Evolutionary conservation across 2,888 invertebrate genomes (phyloP).

Genomic region (Scotopteryx bipunctaria): DNA sequence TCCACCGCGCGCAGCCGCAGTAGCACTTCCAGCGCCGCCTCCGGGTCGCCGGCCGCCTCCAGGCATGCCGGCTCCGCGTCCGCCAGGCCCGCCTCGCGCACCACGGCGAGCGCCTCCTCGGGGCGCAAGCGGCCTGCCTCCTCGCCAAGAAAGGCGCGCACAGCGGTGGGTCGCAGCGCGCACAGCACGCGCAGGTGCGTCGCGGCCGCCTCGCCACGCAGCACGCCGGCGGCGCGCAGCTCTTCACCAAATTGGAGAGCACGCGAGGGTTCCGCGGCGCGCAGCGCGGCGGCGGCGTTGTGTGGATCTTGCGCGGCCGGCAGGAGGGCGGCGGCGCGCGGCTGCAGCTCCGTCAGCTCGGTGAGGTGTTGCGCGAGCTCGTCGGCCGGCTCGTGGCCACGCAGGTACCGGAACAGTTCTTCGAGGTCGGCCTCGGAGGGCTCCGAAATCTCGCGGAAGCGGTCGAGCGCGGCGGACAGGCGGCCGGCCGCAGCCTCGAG

Average conservation of each 20-base stretch:
- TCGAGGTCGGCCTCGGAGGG: slow-evolving; percentile 61
- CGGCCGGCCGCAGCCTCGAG: slow-evolving; percentile 46
- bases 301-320: slow-evolving; percentile 46
- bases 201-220: slow-evolving; percentile 57
- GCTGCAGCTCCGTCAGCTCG: slow-evolving; percentile 52
- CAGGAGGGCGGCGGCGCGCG: slow-evolving; percentile 62
- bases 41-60: slow-evolving; percentile 69
- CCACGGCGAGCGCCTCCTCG: slow-evolving; percentile 64
- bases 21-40: slow-evolving; percentile 63
- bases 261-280: slow-evolving; percentile 48
- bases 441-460: slow-evolving; percentile 54
- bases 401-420: slow-evolving; percentile 67
- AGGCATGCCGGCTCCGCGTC: slow-evolving; percentile 69
- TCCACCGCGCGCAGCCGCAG: slow-evolving; percentile 47
- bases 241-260: slow-evolving; percentile 51
- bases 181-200: slow-evolving; percentile 62
- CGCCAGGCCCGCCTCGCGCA: slow-evolving; percentile 54
- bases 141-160: slow-evolving; percentile 55
- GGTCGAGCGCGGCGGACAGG: slow-evolving; percentile 46
- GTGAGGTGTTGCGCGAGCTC: slow-evolving; percentile 39
- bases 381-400: slow-evolving; percentile 42
- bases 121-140: slow-evolving; percentile 66
- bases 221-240: slow-evolving; percentile 42
- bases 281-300: slow-evolving; percentile 49
- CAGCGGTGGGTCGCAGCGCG: slow-evolving; percentile 49